phyloP scores from a whole-genome alignment of 2,888 invertebrate genomes.

The Eulithis testata region DNA sequence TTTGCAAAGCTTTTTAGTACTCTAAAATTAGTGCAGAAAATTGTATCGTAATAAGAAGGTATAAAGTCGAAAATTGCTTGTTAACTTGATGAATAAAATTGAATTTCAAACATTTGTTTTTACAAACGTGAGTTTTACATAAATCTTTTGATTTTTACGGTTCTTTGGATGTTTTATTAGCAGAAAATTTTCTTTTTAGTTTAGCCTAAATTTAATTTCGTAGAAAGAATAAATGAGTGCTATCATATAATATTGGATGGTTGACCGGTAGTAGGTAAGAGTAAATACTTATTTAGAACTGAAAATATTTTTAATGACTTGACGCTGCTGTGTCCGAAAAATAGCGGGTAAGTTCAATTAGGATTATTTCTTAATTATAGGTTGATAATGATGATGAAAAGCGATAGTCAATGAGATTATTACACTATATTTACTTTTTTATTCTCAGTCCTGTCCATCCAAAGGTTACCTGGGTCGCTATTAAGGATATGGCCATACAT shows the following conservation, averaged over 20 bases:
- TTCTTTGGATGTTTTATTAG: background rate
- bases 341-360: no score
- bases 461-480: no score
- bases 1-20: conserved; percentile 1
- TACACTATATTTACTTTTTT: no score
- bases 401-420: no score
- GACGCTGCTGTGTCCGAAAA: no score
- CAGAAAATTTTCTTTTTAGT: conserved; percentile 2
- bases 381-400: no score
- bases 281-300: no score
- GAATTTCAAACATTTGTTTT: conserved; percentile 19
- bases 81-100: background rate
- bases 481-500: no score
- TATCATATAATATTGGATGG: background rate
- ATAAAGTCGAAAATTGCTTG: conserved; percentile 22
- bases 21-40: conserved; percentile 1
- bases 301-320: no score
- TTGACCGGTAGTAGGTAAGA: no score
- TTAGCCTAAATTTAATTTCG: conserved; percentile 7
- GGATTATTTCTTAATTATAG: no score
- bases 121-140: conserved; percentile 2
- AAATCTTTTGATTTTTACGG: conserved; percentile 19
- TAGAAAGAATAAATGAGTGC: background rate
- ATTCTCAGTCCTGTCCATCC: no score
- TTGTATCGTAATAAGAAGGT: conserved; percentile 7